These are phyloP conservation scores for Chascanopsetta lugubris DNA, from an alignment of 2,113 vertebrate species.

Conservation along the genomic window DNA sequence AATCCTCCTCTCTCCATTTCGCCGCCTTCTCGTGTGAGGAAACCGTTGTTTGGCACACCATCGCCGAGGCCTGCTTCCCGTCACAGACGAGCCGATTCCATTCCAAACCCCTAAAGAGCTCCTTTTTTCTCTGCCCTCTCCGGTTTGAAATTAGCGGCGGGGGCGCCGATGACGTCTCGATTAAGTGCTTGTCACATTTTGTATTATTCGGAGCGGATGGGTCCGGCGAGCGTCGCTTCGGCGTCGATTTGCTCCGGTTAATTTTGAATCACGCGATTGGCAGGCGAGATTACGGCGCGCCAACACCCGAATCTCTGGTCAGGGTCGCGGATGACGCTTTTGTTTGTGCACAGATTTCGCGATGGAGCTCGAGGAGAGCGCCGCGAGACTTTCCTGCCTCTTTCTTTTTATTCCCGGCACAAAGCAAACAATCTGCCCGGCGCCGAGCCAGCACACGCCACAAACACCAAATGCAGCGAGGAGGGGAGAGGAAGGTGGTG, in stretches of 20 bases:
- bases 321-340: slow-evolving; percentile 49
- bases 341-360: slow-evolving; percentile 49
- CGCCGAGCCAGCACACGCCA: slow-evolving; percentile 45
- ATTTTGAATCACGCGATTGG: slow-evolving; percentile 38
- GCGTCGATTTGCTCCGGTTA: slow-evolving; percentile 48
- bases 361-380: slow-evolving; percentile 32
- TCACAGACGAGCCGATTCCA: slow-evolving; percentile 29
- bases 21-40: slow-evolving; percentile 54
- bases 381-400: slow-evolving; percentile 33
- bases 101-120: slow-evolving; percentile 10
- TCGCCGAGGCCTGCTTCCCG: slow-evolving; percentile 24
- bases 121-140: slow-evolving; percentile 21
- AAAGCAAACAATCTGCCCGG: slow-evolving; percentile 54
- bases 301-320: slow-evolving; percentile 24
- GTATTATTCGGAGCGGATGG: slow-evolving; percentile 35
- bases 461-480: slow-evolving; percentile 51
- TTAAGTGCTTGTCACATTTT: slow-evolving; percentile 61
- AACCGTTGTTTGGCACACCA: slow-evolving; percentile 37
- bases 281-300: slow-evolving; percentile 1
- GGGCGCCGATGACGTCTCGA: slow-evolving; percentile 46
- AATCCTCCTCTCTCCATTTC: slow-evolving; percentile 48
- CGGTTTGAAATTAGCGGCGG: slow-evolving; percentile 21
- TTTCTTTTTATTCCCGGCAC: slow-evolving; percentile 46
- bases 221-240: slow-evolving; percentile 24
- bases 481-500: slow-evolving; percentile 46